phyloP scores from a whole-genome alignment of 2,113 vertebrate species.

The Ibidorhyncha struthersii region DNA sequence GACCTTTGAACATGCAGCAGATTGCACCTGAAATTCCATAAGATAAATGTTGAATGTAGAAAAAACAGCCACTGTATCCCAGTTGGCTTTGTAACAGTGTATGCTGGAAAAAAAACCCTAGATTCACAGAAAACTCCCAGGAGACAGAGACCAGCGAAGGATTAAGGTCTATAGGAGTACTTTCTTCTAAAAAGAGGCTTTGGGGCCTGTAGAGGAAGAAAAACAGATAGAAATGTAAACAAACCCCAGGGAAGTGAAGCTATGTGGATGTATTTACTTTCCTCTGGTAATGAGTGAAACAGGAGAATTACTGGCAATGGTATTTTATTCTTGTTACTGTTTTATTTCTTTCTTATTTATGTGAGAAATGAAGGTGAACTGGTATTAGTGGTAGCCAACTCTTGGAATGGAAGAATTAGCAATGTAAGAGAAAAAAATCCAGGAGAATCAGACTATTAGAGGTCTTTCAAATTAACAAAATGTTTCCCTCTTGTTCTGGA shows the following conservation, averaged over 20 bases:
- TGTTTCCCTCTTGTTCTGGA: neutral
- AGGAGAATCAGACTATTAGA: neutral
- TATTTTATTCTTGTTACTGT: neutral
- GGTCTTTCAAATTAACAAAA: neutral
- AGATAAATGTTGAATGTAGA: neutral
- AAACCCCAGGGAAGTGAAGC: neutral
- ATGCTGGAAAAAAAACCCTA: neutral
- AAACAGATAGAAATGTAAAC: neutral
- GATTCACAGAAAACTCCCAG: neutral
- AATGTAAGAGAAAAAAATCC: neutral
- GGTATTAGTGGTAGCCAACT: neutral
- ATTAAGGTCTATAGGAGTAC: neutral
- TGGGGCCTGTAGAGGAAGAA: neutral
- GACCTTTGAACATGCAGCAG: neutral
- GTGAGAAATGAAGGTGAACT: neutral
- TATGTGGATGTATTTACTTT: neutral
- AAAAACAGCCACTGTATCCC: neutral
- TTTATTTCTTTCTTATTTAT: neutral
- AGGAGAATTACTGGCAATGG: neutral
- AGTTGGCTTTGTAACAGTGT: neutral
- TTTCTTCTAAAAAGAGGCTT: neutral
- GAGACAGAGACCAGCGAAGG: neutral
- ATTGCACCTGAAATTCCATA: neutral
- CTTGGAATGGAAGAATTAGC: neutral
- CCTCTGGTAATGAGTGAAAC: neutral